Evolutionary conservation across 92 coral and sea anemone species (phyloP), one percentile per base, ranked within the genome.

Genomic region (Epizoanthus scotinus): DNA sequence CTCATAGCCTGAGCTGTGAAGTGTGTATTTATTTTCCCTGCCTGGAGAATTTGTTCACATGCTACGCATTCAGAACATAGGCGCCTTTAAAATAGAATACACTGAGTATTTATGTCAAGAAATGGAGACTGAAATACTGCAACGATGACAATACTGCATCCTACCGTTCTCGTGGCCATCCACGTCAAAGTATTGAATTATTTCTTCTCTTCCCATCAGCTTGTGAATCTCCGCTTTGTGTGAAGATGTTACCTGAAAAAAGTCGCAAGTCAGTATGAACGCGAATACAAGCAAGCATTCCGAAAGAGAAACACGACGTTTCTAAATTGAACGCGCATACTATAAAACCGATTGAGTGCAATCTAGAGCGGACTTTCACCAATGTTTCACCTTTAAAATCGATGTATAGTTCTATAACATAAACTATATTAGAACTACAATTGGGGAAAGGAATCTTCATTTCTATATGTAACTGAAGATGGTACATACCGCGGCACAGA

Each of bases 101-200:
- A 47, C 13, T 47, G 1, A 47, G 12, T 8, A 10, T 13, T 47
- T 47, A 15, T 47, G n/a, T n/a, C n/a, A 47, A 34, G 3, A 34
- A 34, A 34, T 3, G 40, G 9, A 0, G 52, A 44, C 50, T 44
- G 50, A 6, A 13, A 6, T 47, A 13, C 8, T 40, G 44, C 5
- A 2, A 47, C 14, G 52, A 10, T 47, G 10, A 47, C 52, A 47
- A 47, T 8, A 7, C 14, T 8, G 15, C 50, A 47, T 15, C 52
- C 52, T 68, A 68, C 73, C 54, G 40, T 68, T 20, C 3, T 44
- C 55, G 56, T 42, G 56, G 27, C 42, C 15, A 38, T 68, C 73
- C 42, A 68, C 73, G 22, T 68, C 73, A 42, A 68, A 68, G 20
- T 68, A 68, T 13, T 56, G 73, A 18, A 68, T 44, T 4, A 68